Conservation (phyloP, 2,797 vertebrate genomes). For the Spinus pinus region DNA sequence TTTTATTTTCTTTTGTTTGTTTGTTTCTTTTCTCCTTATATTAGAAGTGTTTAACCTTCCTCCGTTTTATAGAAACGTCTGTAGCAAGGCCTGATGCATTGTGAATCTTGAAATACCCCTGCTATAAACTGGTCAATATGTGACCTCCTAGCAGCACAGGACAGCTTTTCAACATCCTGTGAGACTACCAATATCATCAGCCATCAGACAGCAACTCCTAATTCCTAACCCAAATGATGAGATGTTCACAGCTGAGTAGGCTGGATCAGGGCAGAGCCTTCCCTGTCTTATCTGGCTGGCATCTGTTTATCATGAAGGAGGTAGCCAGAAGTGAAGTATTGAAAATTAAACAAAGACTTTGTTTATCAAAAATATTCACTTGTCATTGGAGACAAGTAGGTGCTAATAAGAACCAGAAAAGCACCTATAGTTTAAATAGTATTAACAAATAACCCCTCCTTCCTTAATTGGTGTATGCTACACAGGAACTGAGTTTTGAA, state of each 20-base stretch:
- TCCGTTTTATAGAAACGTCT: neutral
- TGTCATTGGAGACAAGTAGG: conserved; percentile 7
- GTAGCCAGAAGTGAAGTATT: neutral
- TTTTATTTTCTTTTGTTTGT: neutral
- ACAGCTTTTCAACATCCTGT: neutral
- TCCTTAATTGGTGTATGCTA: conserved; percentile 22
- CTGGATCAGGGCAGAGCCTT: neutral
- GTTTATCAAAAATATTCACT: neutral
- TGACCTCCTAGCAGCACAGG: neutral
- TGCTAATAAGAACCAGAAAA: conserved; percentile 59
- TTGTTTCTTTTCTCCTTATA: neutral
- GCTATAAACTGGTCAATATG: neutral
- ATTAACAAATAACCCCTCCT: conserved; percentile 19
- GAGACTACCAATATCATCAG: neutral
- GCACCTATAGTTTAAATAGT: neutral
- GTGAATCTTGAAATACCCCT: neutral
- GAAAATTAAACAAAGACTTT: conserved; percentile 20
- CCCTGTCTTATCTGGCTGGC: neutral
- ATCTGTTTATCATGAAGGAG: neutral
- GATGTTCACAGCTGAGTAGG: neutral
- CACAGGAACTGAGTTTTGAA: conserved; percentile 8
- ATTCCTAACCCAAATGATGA: neutral
- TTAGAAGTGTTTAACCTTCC: neutral
- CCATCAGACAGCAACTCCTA: neutral
- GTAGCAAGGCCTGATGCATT: neutral